Evolutionary conservation across 2,113 vertebrate species (phyloP), one percentile per base, ranked within the genome.

Genomic region (Anas platyrhynchos): DNA sequence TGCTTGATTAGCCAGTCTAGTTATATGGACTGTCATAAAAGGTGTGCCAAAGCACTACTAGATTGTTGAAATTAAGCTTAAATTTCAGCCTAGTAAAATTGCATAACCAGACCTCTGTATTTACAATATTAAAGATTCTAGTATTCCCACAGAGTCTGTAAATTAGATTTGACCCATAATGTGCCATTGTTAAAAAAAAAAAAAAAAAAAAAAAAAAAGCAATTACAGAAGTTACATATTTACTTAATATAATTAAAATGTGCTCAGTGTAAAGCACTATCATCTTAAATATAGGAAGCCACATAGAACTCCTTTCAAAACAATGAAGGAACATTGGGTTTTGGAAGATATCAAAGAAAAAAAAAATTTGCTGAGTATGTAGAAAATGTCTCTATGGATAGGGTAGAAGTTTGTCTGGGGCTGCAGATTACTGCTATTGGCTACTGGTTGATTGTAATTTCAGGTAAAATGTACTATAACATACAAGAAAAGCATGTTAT

Each of bases 31-130:
- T 88, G 23, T 91, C 65, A 80, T 48, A 83, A 71, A 23, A 74
- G 16, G 26, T 59, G 5, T 66, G 52, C 21, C n/a, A 83, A 91
- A 90, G 5, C 3, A 14, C 14, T n/a, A 56, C 13, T 32, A 29
- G 3, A 34, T 86, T 83, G 10, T 69, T 77, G 34, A 88, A 58
- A 0, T 65, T 69, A 34, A 68, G 25, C 20, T 80, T 80, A 4
- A 65, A 66, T 84, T 81, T 87, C n/a, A 63, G 32, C 6, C 29
- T 66, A 21, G 58, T 68, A 65, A 15, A 59, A 23, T 68, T 25
- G 79, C 34, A 22, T 36, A 55, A 4, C 0, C 22, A 15, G 9
- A 27, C 2, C 4, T 27, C 16, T 2, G 50, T 23, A 36, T 6
- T 27, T 72, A 38, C 1, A 43, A 8, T 16, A 43, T 8, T 46